Percentiles rank a stretch among this genome's conserved stretches.
phyloP scores from a whole-genome alignment of 2,888 invertebrate species.

The Anoncus sp. region DNA sequence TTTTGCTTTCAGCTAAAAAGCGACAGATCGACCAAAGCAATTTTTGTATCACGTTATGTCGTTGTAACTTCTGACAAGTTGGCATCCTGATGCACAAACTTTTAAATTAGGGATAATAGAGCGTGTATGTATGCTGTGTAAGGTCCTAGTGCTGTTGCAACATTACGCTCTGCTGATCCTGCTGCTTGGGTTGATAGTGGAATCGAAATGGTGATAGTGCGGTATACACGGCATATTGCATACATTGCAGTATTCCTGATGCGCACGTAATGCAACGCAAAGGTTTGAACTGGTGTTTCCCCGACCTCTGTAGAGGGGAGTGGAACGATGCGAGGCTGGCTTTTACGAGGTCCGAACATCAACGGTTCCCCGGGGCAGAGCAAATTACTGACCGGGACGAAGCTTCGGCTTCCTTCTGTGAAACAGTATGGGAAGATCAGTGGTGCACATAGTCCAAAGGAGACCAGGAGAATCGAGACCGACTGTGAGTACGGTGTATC shows the following conservation, averaged over 20 bases:
- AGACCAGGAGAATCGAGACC: slow-evolving; percentile 20
- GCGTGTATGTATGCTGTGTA: not conserved
- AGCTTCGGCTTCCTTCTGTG: not conserved
- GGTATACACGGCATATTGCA: not conserved
- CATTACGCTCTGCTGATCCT: slow-evolving; percentile 29
- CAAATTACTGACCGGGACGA: slow-evolving; percentile 18
- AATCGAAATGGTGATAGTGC: slow-evolving; percentile 16
- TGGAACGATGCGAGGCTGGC: slow-evolving; percentile 4
- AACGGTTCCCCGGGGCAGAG: slow-evolving; percentile 8
- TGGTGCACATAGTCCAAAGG: slow-evolving; percentile 3
- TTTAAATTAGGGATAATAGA: not conserved
- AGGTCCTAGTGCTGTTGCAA: not conserved
- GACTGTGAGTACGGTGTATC: slow-evolving; percentile 22
- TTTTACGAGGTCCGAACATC: slow-evolving; percentile 49
- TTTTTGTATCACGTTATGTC: not conserved
- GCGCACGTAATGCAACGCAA: slow-evolving; percentile 29
- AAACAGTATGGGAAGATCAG: slow-evolving; percentile 3
- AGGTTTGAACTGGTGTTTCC: slow-evolving; percentile 10
- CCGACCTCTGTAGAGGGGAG: not conserved
- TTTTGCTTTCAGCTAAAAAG: not conserved
- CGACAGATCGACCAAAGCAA: not conserved
- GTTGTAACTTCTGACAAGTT: not conserved
- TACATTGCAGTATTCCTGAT: slow-evolving; percentile 7
- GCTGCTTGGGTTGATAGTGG: slow-evolving; percentile 26
- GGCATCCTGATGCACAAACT: not conserved